Evolutionary conservation across 2,888 invertebrate species (phyloP).

Genomic region (Erebia palarica): DNA sequence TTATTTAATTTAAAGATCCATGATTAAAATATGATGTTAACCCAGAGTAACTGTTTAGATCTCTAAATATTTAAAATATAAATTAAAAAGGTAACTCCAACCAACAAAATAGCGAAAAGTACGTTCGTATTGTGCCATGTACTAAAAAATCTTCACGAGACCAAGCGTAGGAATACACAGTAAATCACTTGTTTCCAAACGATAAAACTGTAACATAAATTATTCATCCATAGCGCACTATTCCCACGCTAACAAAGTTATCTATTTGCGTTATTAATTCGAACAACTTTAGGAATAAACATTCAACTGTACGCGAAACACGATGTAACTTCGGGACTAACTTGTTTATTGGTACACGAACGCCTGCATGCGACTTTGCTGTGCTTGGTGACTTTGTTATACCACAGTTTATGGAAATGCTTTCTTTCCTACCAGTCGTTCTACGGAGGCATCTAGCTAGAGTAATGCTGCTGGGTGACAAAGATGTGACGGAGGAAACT

Average conservation of each 20-base stretch:
- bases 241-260: slow-evolving; percentile 31
- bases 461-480: too few species aligned
- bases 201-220: slow-evolving; percentile 40
- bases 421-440: too few species aligned
- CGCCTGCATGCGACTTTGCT: slow-evolving; percentile 11
- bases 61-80: too few species aligned
- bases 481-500: too few species aligned
- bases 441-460: too few species aligned
- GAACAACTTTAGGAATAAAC: slow-evolving; percentile 36
- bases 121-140: slow-evolving; percentile 2
- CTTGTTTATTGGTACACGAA: slow-evolving; percentile 25
- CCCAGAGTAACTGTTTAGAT: too few species aligned
- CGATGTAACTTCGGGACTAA: slow-evolving; percentile 25
- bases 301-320: slow-evolving; percentile 30
- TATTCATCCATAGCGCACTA: slow-evolving; percentile 36
- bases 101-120: not conserved
- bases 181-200: slow-evolving; percentile 40
- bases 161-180: slow-evolving; percentile 14
- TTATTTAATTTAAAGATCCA: too few species aligned
- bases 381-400: slow-evolving; percentile 2
- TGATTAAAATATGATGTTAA: too few species aligned
- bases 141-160: slow-evolving; percentile 8
- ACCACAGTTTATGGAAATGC: not conserved
- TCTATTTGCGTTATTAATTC: slow-evolving; percentile 39
- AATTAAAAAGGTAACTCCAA: not conserved